These are phyloP conservation scores for Dendrocopos noguchii DNA, from an alignment of 2,113 vertebrate genomes.

Conservation along the genomic window DNA sequence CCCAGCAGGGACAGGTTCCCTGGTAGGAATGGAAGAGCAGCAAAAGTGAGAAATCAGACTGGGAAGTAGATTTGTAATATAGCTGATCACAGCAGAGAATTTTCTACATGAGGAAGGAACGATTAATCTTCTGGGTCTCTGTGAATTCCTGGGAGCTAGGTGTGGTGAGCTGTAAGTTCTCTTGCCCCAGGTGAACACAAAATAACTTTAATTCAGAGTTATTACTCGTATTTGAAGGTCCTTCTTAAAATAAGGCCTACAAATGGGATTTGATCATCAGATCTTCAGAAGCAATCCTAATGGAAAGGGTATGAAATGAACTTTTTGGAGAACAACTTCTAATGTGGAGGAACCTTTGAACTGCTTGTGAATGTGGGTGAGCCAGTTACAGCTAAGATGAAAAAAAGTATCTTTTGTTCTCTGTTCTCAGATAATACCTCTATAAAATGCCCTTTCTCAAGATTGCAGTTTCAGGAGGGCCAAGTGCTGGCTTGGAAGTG, in stretches of 20 bases:
- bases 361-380: background rate
- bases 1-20: background rate
- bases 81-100: background rate
- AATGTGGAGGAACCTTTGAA: constrained; percentile 37
- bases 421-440: background rate
- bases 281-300: constrained; percentile 28
- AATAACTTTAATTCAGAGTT: background rate
- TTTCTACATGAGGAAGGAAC: background rate
- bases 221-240: background rate
- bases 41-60: background rate
- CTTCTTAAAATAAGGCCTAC: background rate
- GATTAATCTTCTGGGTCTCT: background rate
- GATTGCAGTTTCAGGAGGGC: constrained; percentile 9
- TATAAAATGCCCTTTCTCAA: constrained; percentile 23
- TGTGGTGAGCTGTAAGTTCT: background rate
- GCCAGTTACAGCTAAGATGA: background rate
- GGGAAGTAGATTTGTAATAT: constrained; percentile 30
- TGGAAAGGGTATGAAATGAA: constrained; percentile 33
- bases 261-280: constrained; percentile 35
- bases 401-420: constrained; percentile 28
- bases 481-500: constrained; percentile 43
- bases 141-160: background rate
- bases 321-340: constrained; percentile 22
- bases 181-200: background rate
- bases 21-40: background rate